Evolutionary conservation across 2,113 vertebrate genomes (phyloP).

Genomic region (Hystrix cristata): DNA sequence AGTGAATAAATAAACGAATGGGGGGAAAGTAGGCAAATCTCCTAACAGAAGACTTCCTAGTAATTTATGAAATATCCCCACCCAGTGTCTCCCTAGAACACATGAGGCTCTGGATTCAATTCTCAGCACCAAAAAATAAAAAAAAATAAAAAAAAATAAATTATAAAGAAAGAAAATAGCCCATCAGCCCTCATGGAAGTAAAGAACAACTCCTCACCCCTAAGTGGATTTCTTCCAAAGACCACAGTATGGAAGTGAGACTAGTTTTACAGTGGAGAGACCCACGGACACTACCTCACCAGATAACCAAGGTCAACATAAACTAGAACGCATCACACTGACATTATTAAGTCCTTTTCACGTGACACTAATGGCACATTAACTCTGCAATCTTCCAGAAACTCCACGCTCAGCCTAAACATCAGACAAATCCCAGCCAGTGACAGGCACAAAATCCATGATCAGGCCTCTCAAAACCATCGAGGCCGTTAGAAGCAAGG

Average conservation of each 20-base stretch:
- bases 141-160: not conserved
- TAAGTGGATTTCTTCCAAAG: not conserved
- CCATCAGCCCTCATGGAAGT: not conserved
- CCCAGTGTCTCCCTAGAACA: not conserved
- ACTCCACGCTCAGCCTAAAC: not conserved
- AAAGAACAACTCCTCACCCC: not conserved
- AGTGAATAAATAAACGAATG: not conserved
- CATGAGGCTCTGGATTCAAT: not conserved
- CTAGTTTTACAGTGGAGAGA: not conserved
- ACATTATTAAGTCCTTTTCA: fast-evolving
- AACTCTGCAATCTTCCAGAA: not conserved
- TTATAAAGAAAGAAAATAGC: not conserved
- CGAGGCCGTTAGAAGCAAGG: not conserved
- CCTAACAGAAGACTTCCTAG: not conserved
- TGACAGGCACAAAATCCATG: not conserved
- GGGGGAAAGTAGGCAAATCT: not conserved
- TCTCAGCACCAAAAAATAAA: not conserved
- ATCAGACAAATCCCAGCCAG: not conserved
- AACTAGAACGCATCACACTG: fast-evolving
- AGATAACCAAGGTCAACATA: not conserved
- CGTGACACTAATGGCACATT: not conserved
- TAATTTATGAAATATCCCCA: not conserved
- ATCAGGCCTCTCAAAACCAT: not conserved
- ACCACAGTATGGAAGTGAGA: not conserved
- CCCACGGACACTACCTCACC: no score